A percentile compares a stretch with the other conserved stretches of the same genome.
Evolutionary conservation across 2,888 invertebrate species (phyloP).

Genomic region (Trachelus iudaicus): DNA sequence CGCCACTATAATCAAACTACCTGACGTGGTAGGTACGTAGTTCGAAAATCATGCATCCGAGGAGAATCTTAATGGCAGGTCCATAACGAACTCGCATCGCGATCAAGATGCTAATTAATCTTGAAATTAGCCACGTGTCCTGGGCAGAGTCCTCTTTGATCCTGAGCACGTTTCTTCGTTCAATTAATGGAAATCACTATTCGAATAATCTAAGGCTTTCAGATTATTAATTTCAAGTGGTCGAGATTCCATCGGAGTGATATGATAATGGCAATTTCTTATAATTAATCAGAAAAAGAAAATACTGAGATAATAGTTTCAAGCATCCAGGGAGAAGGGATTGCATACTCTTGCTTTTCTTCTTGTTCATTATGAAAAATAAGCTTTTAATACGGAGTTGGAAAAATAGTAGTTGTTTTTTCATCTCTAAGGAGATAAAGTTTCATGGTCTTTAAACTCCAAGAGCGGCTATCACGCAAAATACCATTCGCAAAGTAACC

Average conservation of each 20-base stretch:
- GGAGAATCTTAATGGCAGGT: constrained; percentile 29
- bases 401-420: not conserved
- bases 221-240: too few species aligned
- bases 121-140: not conserved
- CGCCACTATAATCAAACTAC: not conserved
- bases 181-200: too few species aligned
- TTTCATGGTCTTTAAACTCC: not conserved
- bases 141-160: not conserved
- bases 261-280: not conserved
- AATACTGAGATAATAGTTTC: not conserved
- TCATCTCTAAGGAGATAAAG: not conserved
- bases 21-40: constrained; percentile 18
- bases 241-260: not conserved
- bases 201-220: too few species aligned
- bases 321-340: not conserved
- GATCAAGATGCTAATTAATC: not conserved
- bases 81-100: not conserved
- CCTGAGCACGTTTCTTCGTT: too few species aligned
- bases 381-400: not conserved
- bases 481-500: not conserved
- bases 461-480: not conserved
- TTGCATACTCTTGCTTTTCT: not conserved
- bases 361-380: not conserved
- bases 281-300: not conserved
- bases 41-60: constrained; percentile 46